Base-by-base conservation (phyloP, 2,113 vertebrate genomes). In the Sarotherodon lohbergeri region DNA sequence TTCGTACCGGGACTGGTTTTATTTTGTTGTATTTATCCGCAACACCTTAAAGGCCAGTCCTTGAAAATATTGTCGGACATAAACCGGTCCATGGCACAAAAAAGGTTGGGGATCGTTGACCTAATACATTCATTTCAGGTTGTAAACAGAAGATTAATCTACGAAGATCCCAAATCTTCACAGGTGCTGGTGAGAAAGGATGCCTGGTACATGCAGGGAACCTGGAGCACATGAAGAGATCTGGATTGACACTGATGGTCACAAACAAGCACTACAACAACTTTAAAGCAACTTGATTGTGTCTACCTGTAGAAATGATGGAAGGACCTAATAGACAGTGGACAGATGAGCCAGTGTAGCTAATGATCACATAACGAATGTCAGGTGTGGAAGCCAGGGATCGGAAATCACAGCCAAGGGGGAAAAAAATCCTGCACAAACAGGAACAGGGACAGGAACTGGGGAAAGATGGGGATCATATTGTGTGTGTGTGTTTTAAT, bases 51-150 rank as follows among this genome's bases (percentile, higher is more conserved):
- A 34, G 57, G 57, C 29, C 57, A 0, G 57, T 34, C 5, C 0
- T 4, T 34, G 57, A 61, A 4, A 61, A 61, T 34, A 27, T 27
- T 27, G 27, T 27, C 27, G 3, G 27, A 27, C 27, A 27, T 27
- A 17, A 61, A 61, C 5, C 5, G 2, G 56, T 57, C 14, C 0
- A 1, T 57, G 24, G 0, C 0, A 0, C 2, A 61, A 61, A 61
- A 3, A 61, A 61, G 59, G 16, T 19, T 63, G 57, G 1, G 57
- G 29, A 61, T 10, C 0, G 3, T 16, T 61, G 59, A 68, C 63
- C 41, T 76, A 48, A 48, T 48, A 19, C 9, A 29, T 29, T 76
- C 24, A 11, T 76, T 76, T 76, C 71, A 76, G 43, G 71, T 29
- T 48, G 71, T 76, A 76, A 76, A 48, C 71, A 29, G 24, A 48